Conservation (phyloP, 2,113 vertebrate genomes). For the Vireo altiloquus region DNA sequence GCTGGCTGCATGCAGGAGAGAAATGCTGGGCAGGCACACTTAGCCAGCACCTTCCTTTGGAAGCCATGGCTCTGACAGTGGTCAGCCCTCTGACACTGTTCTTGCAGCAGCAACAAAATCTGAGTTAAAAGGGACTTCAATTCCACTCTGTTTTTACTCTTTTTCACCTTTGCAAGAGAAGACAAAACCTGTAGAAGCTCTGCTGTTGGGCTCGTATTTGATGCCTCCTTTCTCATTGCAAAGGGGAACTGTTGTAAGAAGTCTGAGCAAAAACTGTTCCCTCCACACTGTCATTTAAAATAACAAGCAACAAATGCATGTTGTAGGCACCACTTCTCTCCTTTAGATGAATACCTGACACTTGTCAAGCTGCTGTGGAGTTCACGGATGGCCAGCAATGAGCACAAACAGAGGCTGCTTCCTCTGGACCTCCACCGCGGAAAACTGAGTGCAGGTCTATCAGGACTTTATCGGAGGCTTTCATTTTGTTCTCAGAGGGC, state of each 20-base stretch:
- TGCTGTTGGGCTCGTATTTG: neutral
- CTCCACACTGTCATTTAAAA: neutral
- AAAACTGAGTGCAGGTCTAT: neutral
- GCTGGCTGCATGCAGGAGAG: neutral
- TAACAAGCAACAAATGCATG: neutral
- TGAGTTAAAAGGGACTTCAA: neutral
- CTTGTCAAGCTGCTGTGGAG: neutral
- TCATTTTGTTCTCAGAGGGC: neutral
- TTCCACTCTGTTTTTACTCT: neutral
- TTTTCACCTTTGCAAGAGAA: neutral
- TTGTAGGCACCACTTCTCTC: neutral
- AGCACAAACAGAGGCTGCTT: neutral
- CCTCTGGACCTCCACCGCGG: neutral
- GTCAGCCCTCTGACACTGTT: neutral
- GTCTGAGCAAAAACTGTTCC: neutral
- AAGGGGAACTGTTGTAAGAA: neutral
- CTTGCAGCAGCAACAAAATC: neutral
- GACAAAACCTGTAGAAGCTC: neutral
- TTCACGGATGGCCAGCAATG: neutral
- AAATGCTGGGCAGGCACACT: accelerated
- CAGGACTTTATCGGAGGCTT: neutral
- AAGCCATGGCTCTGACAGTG: neutral
- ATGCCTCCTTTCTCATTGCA: neutral
- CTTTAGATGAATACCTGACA: neutral
- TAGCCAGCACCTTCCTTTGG: neutral